These are phyloP conservation scores for Linurgus olivaceus DNA, from an alignment of 2,797 vertebrate genomes.

Conservation along the genomic window DNA sequence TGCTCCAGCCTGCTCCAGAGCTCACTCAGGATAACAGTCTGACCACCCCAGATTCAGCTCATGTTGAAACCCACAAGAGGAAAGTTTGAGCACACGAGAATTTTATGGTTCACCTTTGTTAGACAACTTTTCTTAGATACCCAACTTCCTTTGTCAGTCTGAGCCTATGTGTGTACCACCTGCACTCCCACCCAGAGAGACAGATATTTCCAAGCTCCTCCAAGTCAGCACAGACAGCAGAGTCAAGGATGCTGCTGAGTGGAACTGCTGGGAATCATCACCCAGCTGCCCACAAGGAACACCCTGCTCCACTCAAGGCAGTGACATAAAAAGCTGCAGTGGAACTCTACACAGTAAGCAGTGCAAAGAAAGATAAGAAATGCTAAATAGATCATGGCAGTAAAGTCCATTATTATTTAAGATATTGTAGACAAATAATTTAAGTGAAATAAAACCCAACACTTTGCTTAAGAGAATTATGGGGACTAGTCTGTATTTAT, in stretches of 20 bases:
- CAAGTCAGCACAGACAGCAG: neutral
- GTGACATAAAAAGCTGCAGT: neutral
- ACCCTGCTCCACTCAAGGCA: neutral
- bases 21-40: neutral
- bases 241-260: neutral
- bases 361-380: neutral
- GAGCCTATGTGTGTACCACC: neutral
- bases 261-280: neutral
- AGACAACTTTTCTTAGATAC: neutral
- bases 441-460: neutral
- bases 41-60: accelerated
- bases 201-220: neutral
- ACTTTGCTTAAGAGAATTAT: neutral
- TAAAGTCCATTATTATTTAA: neutral
- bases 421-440: neutral
- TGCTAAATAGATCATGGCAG: neutral
- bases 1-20: neutral
- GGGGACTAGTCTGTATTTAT: neutral
- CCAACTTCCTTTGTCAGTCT: neutral
- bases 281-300: neutral
- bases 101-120: accelerated
- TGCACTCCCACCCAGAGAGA: neutral
- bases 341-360: neutral
- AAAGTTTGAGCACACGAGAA: neutral
- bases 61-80: neutral